Evolutionary conservation across 2,797 vertebrate species (phyloP).

Genomic region (Pelochelys cantorii): DNA sequence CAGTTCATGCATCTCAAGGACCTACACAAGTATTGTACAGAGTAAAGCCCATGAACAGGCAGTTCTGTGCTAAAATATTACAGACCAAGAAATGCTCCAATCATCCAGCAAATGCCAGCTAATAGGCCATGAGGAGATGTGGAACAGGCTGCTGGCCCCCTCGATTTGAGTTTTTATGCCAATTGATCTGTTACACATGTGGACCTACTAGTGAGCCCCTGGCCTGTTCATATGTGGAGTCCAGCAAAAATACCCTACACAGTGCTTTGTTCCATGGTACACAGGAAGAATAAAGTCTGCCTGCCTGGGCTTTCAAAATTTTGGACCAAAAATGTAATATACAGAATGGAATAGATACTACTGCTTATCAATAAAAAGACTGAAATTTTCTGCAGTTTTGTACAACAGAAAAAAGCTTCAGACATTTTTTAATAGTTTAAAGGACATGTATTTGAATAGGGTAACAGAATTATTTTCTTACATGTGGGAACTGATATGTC

Average conservation of each 20-base stretch:
- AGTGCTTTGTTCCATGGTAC: not conserved
- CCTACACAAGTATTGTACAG: not conserved
- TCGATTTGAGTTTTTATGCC: not conserved
- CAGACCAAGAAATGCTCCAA: fast-evolving
- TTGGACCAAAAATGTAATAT: not conserved
- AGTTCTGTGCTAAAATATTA: not conserved
- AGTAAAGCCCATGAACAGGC: not conserved
- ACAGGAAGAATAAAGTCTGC: not conserved
- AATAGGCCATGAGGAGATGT: not conserved
- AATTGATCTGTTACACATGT: not conserved
- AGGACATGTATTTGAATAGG: not conserved
- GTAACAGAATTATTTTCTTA: not conserved
- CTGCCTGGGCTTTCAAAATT: not conserved
- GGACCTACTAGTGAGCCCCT: not conserved
- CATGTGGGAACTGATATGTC: not conserved
- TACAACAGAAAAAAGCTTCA: not conserved
- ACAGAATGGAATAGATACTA: not conserved
- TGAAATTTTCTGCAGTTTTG: not conserved
- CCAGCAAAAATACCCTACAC: not conserved
- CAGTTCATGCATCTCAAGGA: not conserved
- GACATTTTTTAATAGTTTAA: not conserved
- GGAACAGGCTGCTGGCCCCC: not conserved
- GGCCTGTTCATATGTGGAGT: not conserved
- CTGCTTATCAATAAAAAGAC: not conserved
- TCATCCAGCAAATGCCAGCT: not conserved